phyloP scores from a whole-genome alignment of 2,888 invertebrate genomes.

The Hemicrepidius hirtus region DNA sequence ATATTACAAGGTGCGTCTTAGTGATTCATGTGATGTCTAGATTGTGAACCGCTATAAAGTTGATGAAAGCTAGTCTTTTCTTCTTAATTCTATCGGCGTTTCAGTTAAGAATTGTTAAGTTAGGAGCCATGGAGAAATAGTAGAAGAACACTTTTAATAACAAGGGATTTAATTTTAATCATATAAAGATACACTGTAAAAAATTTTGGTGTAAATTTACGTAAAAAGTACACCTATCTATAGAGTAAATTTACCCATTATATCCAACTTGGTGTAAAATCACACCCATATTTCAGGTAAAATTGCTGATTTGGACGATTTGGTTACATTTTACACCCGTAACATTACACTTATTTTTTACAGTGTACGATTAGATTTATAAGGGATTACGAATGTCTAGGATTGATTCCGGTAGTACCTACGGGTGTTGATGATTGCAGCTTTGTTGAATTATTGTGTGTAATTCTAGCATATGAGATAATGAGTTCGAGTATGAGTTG shows the following conservation, averaged over 20 bases:
- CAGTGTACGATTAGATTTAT: too few relatives aligned
- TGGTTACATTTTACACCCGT: too few relatives aligned
- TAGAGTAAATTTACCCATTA: too few relatives aligned
- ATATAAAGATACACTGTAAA: too few relatives aligned
- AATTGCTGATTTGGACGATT: too few relatives aligned
- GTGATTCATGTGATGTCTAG: not conserved
- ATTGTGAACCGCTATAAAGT: not conserved
- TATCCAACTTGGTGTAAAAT: too few relatives aligned
- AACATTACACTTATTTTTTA: too few relatives aligned
- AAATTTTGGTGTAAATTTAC: too few relatives aligned
- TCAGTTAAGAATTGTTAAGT: not conserved
- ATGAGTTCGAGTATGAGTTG: not conserved
- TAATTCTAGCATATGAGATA: too few relatives aligned
- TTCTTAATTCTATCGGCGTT: not conserved
- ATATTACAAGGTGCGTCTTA: not conserved
- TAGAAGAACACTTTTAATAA: not conserved
- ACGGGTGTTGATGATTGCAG: not conserved
- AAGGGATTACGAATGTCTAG: too few relatives aligned
- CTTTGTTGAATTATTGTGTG: not conserved
- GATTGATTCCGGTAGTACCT: not conserved
- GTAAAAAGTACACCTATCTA: too few relatives aligned
- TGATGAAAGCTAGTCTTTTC: not conserved
- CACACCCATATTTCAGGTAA: too few relatives aligned
- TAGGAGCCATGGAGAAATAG: constrained; percentile 1
- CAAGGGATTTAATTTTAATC: not conserved